These are phyloP conservation scores for Pollenia labialis DNA, from an alignment of 2,888 invertebrate genomes.

Conservation along the genomic window DNA sequence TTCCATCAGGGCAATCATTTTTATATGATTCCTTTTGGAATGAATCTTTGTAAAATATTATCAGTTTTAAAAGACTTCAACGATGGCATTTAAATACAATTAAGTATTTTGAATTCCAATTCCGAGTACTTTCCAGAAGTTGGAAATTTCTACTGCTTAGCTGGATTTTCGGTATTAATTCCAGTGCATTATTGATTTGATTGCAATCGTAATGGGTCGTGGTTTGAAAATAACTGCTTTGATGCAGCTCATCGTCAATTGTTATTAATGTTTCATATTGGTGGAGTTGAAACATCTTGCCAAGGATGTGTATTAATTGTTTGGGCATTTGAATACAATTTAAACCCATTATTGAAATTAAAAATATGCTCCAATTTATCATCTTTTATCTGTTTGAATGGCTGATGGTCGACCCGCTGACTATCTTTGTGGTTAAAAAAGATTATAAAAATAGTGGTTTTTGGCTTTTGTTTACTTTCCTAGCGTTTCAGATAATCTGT, in stretches of 20 bases:
- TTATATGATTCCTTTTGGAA: not conserved
- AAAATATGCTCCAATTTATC: slow-evolving; percentile 52
- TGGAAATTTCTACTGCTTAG: not conserved
- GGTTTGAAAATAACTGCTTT: not conserved
- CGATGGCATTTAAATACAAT: not conserved
- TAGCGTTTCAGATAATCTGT: slow-evolving; percentile 2
- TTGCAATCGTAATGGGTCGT: not conserved
- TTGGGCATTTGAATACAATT: slow-evolving; percentile 20
- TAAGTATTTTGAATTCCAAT: slow-evolving; percentile 6
- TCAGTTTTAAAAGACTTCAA: not conserved
- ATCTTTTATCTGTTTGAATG: not conserved
- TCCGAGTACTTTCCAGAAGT: not conserved
- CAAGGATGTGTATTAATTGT: slow-evolving; percentile 40
- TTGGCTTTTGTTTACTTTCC: not conserved
- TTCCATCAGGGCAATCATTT: not conserved
- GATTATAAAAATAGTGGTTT: too few species aligned
- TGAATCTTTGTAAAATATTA: not conserved
- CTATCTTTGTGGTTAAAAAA: too few species aligned
- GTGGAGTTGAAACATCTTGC: slow-evolving; percentile 18
- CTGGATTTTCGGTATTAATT: slow-evolving; percentile 7
- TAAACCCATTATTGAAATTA: slow-evolving; percentile 29
- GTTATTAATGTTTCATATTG: slow-evolving; percentile 32
- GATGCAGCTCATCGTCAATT: not conserved
- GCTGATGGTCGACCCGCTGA: not conserved
- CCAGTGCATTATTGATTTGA: not conserved